Percentiles rank a stretch among this genome's conserved stretches.
Conservation (phyloP, 1,140 invertebrate species). For the Bombus confusus region DNA sequence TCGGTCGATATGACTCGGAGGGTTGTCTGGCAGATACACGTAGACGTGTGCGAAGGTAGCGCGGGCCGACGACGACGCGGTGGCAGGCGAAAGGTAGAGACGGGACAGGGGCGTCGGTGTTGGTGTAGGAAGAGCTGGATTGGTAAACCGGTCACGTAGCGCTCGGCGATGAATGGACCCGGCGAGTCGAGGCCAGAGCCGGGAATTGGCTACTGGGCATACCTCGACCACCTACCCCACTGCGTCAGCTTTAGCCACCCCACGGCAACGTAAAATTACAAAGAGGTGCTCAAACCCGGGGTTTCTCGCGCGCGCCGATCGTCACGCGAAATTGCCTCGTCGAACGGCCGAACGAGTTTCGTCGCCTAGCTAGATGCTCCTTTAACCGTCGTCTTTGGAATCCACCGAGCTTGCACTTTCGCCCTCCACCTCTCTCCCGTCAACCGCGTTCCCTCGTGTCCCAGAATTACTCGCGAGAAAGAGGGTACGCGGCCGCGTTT, state of each 20-base stretch:
- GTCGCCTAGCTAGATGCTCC: not conserved
- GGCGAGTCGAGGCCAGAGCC: conserved; percentile 80
- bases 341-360: too few species aligned
- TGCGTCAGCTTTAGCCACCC: conserved; percentile 78
- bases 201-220: conserved; percentile 82
- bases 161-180: conserved; percentile 82
- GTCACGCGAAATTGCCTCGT: conserved; percentile 53
- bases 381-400: conserved; percentile 1
- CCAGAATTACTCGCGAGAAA: not conserved
- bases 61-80: conserved; percentile 6
- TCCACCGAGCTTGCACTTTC: conserved; percentile 33
- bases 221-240: conserved; percentile 80
- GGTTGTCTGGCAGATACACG: conserved; percentile 71
- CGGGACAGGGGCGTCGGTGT: conserved; percentile 36
- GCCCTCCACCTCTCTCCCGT: not conserved
- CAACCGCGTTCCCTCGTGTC: not conserved
- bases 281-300: conserved; percentile 78
- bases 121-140: conserved; percentile 75
- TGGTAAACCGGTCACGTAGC: conserved; percentile 83
- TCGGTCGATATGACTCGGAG: conserved; percentile 77
- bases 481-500: not conserved
- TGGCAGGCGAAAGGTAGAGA: conserved; percentile 47
- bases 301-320: conserved; percentile 40
- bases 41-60: conserved; percentile 56
- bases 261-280: conserved; percentile 75